Evolutionary conservation across 1,140 invertebrate genomes (phyloP).

Genomic region (Caerostris darwini): DNA sequence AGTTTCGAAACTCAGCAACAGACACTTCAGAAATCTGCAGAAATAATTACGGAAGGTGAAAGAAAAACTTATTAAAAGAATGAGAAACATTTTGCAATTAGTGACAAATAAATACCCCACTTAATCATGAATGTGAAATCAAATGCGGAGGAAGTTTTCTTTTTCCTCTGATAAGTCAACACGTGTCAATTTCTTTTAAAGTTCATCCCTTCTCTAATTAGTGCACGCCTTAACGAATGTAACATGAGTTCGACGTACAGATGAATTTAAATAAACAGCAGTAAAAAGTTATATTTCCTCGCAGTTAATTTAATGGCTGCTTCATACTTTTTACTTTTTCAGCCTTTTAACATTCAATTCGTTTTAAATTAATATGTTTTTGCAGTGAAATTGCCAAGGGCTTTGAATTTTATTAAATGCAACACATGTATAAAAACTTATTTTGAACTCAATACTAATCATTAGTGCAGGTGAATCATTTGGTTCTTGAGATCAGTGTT

Average conservation of each 20-base stretch:
- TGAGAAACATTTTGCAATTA: background rate
- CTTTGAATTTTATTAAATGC: background rate
- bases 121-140: background rate
- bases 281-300: no score
- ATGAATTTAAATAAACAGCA: no score
- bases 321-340: no score
- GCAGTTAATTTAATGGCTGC: no score
- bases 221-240: background rate
- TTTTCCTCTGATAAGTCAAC: background rate
- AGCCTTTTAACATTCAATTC: no score
- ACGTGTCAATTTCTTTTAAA: conserved; percentile 4
- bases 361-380: no score
- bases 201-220: background rate
- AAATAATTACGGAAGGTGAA: background rate
- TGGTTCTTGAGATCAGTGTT: no score
- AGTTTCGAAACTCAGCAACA: background rate
- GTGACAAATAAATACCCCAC: background rate
- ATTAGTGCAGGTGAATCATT: no score
- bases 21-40: background rate
- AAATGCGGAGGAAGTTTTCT: background rate
- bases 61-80: background rate
- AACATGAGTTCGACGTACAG: background rate
- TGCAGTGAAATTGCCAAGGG: background rate
- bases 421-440: no score
- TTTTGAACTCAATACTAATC: no score